Evolutionary conservation across 2,888 invertebrate genomes (phyloP).

Genomic region (Caenorhabditis panamensis): DNA sequence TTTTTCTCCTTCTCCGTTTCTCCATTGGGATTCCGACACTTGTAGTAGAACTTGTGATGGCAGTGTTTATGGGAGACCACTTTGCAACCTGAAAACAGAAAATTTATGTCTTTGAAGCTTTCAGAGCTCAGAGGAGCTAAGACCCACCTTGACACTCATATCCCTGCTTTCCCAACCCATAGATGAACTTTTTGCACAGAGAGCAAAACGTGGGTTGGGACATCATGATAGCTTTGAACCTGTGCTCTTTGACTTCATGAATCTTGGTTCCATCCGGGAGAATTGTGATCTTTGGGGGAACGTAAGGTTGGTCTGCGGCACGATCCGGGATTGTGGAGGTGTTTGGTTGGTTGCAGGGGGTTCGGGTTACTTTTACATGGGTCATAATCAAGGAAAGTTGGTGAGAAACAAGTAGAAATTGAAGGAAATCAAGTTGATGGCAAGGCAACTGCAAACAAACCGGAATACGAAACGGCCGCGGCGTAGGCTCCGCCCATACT

Average conservation of each 20-base stretch:
- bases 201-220: conserved; percentile 45
- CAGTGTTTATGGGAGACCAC: conserved; percentile 10
- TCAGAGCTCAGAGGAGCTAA: background rate
- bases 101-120: background rate
- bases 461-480: background rate
- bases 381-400: background rate
- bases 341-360: background rate
- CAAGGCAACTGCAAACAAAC: too few relatives aligned
- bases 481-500: background rate
- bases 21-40: conserved; percentile 6
- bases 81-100: conserved; percentile 15
- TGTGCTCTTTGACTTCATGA: conserved; percentile 35
- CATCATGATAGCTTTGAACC: conserved; percentile 28
- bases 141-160: conserved; percentile 47
- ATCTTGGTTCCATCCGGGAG: conserved; percentile 34
- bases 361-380: background rate
- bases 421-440: too few relatives aligned
- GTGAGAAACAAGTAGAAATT: background rate
- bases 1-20: background rate
- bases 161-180: conserved; percentile 48
- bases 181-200: conserved; percentile 39
- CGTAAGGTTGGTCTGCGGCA: background rate
- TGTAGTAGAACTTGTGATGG: conserved; percentile 11
- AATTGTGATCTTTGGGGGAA: background rate
- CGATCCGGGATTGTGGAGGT: background rate